Base-by-base conservation (phyloP, 1,140 invertebrate species). In the Condylostylus longicornis region DNA sequence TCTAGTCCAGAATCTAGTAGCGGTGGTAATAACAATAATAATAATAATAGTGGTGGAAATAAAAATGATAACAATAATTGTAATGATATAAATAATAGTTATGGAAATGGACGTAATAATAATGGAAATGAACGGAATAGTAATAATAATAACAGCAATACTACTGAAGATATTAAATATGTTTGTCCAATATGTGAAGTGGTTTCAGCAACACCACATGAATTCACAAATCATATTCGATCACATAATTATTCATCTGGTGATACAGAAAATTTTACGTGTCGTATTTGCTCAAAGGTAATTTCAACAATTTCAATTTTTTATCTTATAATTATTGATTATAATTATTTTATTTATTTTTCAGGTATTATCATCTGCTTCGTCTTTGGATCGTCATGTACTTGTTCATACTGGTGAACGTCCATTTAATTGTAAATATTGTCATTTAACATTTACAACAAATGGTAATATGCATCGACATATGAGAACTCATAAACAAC, bases 391-490 rank as follows among this genome's bases (percentile, higher is more conserved):
- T 47, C 66, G 79, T 2, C 80, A 85, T 61, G 71, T 80, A 38
- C 52, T 83, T 19, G 74, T 80, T 0, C 81, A 84, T 50, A 78
- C 76, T 2, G 77, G 77, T 2, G 77, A 82, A 46, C 63, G 78
- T 2, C 77, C 80, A 2, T 83, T 81, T 58, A 75, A 75, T 46
- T 89, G 85, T 58, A 72, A 74, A 47, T 70, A 74, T 44, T 89
- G 84, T 57, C 68, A 74, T 15, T 74, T 83, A 58, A 74, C 80
- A 3, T 91, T 89, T 61, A 86, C 81, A 20, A 88, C 83, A 3
- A 88, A 86, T 56, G 82, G 82, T 12, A 87, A 85, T 55, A 85
- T 90, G 81, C 82, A 85, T 50, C 64, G 83, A 18, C 85, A 89
- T 53, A 73, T 82, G 64, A 66, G 80, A 35, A 83, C 77, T 0